phyloP scores from a whole-genome alignment of 2,888 invertebrate species.

The Epinotia brunnichana region DNA sequence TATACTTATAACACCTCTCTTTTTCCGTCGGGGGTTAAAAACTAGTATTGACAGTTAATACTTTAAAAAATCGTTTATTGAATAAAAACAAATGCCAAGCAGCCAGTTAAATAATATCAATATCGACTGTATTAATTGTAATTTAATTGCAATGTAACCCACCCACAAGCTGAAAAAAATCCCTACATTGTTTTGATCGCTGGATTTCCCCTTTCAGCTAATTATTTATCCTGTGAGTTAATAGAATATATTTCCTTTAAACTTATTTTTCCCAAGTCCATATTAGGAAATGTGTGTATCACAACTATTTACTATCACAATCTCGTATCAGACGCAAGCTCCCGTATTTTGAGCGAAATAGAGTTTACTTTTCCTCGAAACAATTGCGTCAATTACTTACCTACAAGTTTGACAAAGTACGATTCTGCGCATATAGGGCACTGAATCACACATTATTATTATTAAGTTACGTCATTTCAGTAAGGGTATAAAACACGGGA shows the following conservation, averaged over 20 bases:
- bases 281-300: not conserved
- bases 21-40: too few relatives aligned
- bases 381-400: not conserved
- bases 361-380: not conserved
- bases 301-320: not conserved
- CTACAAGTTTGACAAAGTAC: not conserved
- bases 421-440: not conserved
- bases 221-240: conserved; percentile 5
- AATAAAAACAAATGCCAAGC: too few relatives aligned
- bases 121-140: too few relatives aligned
- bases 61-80: too few relatives aligned
- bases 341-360: not conserved
- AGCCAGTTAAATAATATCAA: too few relatives aligned
- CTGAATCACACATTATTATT: conserved; percentile 9
- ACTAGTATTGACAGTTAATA: too few relatives aligned
- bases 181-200: not conserved
- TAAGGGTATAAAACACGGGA: conserved; percentile 11
- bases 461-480: not conserved
- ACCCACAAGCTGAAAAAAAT: not conserved
- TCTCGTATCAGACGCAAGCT: not conserved
- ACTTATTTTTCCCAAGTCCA: not conserved
- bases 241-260: not conserved
- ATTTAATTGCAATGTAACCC: too few relatives aligned
- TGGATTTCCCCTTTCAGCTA: conserved; percentile 11
- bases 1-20: too few relatives aligned